A percentile compares a stretch with the other conserved stretches of the same genome.
These are phyloP conservation scores for Phyllotis vaccarum DNA, from an alignment of 2,797 vertebrate species.

Conservation along the genomic window DNA sequence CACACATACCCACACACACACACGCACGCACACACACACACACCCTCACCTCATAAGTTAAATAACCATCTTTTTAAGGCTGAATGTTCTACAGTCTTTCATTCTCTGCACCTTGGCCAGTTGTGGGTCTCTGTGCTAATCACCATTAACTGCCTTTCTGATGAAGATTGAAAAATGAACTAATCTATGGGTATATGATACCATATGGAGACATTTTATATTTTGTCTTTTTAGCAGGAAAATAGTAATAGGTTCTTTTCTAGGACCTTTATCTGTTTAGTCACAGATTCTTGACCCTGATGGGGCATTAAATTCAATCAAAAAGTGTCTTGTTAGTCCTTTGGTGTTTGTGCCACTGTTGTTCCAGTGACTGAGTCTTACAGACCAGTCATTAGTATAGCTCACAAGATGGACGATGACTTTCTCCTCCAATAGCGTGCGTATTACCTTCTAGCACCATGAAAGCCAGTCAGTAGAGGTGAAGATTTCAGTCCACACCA, in stretches of 20 bases:
- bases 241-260: neutral
- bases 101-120: neutral
- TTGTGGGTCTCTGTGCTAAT: neutral
- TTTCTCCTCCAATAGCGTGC: neutral
- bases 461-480: neutral
- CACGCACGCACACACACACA: neutral
- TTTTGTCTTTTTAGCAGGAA: neutral
- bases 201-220: neutral
- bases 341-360: neutral
- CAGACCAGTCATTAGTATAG: neutral
- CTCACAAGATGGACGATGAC: no score
- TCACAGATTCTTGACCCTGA: neutral
- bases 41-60: no score
- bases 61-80: no score
- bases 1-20: neutral
- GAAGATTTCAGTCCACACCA: neutral
- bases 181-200: neutral
- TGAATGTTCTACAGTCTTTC: neutral
- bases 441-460: neutral
- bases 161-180: neutral
- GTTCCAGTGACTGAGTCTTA: neutral
- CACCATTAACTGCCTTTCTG: neutral
- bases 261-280: neutral
- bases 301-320: neutral
- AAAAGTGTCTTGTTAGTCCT: neutral